A percentile compares a stretch with the other conserved stretches of the same genome.
phyloP scores from a whole-genome alignment of 2,113 vertebrate genomes.

The Catagonus wagneri region DNA sequence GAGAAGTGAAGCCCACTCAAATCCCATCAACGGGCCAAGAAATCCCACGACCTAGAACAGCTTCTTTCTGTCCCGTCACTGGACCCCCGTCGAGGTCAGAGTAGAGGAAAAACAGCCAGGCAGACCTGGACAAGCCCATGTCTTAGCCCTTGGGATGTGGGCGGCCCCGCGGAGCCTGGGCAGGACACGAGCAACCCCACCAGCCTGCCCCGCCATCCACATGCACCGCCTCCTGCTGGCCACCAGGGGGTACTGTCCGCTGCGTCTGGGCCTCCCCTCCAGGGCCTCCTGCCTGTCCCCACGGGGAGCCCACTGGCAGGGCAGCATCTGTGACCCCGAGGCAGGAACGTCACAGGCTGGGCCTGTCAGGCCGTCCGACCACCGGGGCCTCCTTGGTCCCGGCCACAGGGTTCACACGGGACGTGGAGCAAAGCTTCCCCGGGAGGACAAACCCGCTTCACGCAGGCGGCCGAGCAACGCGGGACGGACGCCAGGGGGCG shows the following conservation, averaged over 20 bases:
- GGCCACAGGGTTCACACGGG: not conserved
- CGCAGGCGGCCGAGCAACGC: rapidly evolving
- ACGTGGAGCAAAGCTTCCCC: rapidly evolving
- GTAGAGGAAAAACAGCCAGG: rapidly evolving
- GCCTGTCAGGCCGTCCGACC: rapidly evolving
- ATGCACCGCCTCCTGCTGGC: rapidly evolving
- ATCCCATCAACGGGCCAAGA: rapidly evolving
- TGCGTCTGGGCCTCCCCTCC: not conserved
- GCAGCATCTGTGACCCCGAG: rapidly evolving
- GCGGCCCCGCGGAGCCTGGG: rapidly evolving
- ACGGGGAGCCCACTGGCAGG: rapidly evolving
- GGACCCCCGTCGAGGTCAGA: rapidly evolving
- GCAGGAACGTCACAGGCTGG: rapidly evolving
- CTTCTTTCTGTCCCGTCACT: rapidly evolving
- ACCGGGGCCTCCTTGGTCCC: rapidly evolving
- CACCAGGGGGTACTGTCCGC: constrained; percentile 60
- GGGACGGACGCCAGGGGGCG: rapidly evolving
- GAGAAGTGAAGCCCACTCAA: rapidly evolving
- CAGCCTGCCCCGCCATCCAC: rapidly evolving
- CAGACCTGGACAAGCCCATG: rapidly evolving
- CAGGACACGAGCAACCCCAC: rapidly evolving
- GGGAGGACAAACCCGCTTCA: rapidly evolving
- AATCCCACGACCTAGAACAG: rapidly evolving
- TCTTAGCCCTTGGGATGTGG: rapidly evolving
- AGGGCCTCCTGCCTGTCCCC: not conserved